Base-by-base conservation (phyloP, 1,140 invertebrate species). In the Plectrocnemia conspersa region DNA sequence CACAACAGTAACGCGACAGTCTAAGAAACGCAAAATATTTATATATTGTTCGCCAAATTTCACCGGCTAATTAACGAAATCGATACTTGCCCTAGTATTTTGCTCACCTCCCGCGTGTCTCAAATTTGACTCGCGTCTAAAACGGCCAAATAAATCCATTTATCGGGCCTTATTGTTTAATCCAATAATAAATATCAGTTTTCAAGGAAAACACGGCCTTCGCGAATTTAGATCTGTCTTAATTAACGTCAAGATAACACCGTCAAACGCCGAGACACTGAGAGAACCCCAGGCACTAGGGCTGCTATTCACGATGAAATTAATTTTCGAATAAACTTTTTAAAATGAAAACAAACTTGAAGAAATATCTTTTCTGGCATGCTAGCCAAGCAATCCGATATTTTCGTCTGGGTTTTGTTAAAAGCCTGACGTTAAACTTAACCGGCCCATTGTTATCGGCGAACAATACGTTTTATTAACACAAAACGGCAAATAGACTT, bases 181-280 rank as follows among this genome's bases (percentile, higher is more conserved):
- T 50, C 47, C 47, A 50, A 50, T 50, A 50, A 50, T 50, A 50
- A 50, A 50, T 50, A 50, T 50, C 47, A 50, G 47, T 50, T 50
- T 50, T 38, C 47, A 50, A 38, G 52, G 29, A 45, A 54, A 60
- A 33, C 27, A 52, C 23, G 29, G 58, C 38, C 49, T 21, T 45
- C 24, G 47, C 52, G 52, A 60, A 60, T 56, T 60, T 49, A 42
- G 54, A 60, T 60, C 58, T 54, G 58, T 60, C 58, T 60, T 54
- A 60, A 60, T 60, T 60, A 60, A 60, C 49, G 58, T 55, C 58
- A 54, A 52, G 41, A 55, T 55, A 48, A 55, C 58, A 47, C 47
- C 52, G 35, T 55, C 53, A 55, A 48, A 42, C 23, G 44, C 44
- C 44, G 41, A 29, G 47, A 49, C 40, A 25, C 23, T n/a, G 42